phyloP scores from a whole-genome alignment of 1,140 invertebrate species.

The Alviniconcha marisindica region DNA sequence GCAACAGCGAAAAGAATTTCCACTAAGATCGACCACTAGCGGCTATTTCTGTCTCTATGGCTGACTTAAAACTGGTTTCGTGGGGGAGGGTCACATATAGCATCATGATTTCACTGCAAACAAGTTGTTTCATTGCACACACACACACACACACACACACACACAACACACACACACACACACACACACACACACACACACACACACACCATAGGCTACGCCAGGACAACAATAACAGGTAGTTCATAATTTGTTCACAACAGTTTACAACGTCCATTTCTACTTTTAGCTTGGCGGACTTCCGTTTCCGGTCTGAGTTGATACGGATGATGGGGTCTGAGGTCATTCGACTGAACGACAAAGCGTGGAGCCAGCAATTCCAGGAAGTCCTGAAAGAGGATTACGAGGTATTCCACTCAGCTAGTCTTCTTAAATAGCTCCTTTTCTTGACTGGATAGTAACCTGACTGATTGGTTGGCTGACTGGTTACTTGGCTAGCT shows the following conservation, averaged over 20 bases:
- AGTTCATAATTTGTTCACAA: no score
- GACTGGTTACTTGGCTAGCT: no score
- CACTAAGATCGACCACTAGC: no score
- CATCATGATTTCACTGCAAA: no score
- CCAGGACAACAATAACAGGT: no score
- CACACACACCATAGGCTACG: neutral
- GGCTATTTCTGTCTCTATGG: no score
- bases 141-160: constrained; percentile 18
- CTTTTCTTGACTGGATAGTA: neutral
- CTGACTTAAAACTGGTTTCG: no score
- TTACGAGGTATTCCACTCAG: constrained; percentile 21
- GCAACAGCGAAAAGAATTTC: no score
- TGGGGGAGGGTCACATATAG: no score
- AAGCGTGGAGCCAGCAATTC: constrained; percentile 28
- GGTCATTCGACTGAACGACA: constrained; percentile 34
- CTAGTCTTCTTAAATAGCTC: no score
- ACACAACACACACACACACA: neutral
- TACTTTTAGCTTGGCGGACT: constrained; percentile 27
- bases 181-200: neutral
- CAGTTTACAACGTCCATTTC: neutral
- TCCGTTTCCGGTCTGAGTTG: constrained; percentile 33
- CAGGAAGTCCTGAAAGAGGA: neutral
- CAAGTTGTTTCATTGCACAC: no score
- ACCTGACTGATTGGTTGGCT: neutral
- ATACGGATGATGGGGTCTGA: constrained; percentile 35